A percentile compares a stretch with the other conserved stretches of the same genome.
Evolutionary conservation across 1,140 invertebrate genomes (phyloP).

Genomic region (Trichogramma pretiosum): DNA sequence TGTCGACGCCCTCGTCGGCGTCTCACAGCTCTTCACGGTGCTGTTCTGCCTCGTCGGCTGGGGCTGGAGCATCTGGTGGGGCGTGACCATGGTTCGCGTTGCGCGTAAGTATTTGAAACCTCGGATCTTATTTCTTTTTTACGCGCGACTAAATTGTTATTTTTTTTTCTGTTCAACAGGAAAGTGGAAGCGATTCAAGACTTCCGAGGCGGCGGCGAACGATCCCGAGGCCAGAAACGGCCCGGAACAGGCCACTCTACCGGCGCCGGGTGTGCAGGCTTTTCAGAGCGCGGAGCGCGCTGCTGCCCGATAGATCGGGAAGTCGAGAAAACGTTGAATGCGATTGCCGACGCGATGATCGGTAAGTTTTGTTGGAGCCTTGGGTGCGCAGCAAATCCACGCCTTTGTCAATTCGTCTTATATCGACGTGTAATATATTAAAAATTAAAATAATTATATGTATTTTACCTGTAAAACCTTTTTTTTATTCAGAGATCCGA

Average conservation of each 20-base stretch:
- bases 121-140: too few relatives aligned
- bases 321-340: too few relatives aligned
- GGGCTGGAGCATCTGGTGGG: constrained; percentile 97
- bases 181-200: constrained; percentile 40
- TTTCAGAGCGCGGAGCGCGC: constrained; percentile 34
- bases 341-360: too few relatives aligned
- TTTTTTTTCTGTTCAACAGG: constrained; percentile 20
- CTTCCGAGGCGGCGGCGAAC: constrained; percentile 34
- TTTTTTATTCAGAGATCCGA: too few relatives aligned
- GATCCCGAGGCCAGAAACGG: constrained; percentile 33
- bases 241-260: constrained; percentile 24
- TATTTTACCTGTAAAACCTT: too few relatives aligned
- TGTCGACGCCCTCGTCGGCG: constrained; percentile 76
- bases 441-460: too few relatives aligned
- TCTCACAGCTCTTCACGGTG: constrained; percentile 84
- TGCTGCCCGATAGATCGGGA: too few relatives aligned
- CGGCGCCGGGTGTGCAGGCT: constrained; percentile 32
- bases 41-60: constrained; percentile 90
- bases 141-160: too few relatives aligned
- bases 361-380: too few relatives aligned
- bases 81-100: constrained; percentile 75
- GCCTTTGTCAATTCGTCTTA: too few relatives aligned
- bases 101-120: constrained; percentile 52
- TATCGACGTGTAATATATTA: too few relatives aligned
- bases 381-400: too few relatives aligned